Evolutionary conservation across 2,888 invertebrate genomes (phyloP).

Genomic region (Nomada goodeniana): DNA sequence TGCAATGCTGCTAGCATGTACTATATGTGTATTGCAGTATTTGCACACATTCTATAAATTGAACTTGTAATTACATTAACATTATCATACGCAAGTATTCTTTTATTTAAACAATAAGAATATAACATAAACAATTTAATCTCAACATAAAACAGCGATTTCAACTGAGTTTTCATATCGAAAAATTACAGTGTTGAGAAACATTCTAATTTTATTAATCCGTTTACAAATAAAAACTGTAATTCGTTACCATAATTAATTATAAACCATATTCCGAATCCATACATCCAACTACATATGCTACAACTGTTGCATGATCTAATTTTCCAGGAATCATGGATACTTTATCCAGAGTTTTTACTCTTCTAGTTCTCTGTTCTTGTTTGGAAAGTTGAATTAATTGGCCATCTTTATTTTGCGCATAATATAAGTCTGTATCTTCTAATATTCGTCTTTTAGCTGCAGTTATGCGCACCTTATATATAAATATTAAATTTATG

Average conservation of each 20-base stretch:
- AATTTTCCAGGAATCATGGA: conserved; percentile 93
- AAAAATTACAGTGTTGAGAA: conserved; percentile 43
- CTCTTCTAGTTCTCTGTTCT: conserved; percentile 89
- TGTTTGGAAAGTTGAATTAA: conserved; percentile 87
- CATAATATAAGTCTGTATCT: conserved; percentile 91
- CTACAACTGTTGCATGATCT: conserved; percentile 94
- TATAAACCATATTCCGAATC: conserved; percentile 62
- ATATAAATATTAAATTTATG: conserved; percentile 24
- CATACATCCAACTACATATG: conserved; percentile 89
- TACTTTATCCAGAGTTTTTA: conserved; percentile 90
- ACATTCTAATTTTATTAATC: conserved; percentile 53
- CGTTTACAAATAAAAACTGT: conserved; percentile 59
- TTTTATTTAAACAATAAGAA: conserved; percentile 59
- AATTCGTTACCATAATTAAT: conserved; percentile 46
- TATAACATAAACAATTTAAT: conserved; percentile 55
- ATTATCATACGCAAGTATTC: conserved; percentile 16
- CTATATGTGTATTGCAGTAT: not conserved
- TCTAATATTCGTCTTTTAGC: conserved; percentile 93
- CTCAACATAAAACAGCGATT: conserved; percentile 40
- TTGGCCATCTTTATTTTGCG: conserved; percentile 86
- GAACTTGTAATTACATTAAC: conserved; percentile 32
- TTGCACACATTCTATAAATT: not conserved
- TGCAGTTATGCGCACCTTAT: conserved; percentile 88
- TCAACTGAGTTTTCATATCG: conserved; percentile 17
- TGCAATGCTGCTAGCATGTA: not conserved